Evolutionary conservation across 2,888 invertebrate species (phyloP).

Genomic region (Torymus texanus): DNA sequence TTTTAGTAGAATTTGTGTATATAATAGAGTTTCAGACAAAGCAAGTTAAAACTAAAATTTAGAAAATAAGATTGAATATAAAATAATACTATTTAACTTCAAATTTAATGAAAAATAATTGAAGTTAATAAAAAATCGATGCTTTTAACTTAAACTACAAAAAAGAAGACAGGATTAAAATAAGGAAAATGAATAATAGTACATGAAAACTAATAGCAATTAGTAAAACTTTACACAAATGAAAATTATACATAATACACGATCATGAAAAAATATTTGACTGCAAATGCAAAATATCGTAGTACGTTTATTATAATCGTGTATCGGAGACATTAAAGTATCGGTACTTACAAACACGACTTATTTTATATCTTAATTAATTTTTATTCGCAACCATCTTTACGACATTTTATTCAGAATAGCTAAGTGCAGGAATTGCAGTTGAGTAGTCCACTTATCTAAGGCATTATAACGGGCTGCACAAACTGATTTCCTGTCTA

Average conservation of each 20-base stretch:
- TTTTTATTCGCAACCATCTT: slow-evolving; percentile 57
- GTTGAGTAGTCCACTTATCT: slow-evolving; percentile 97
- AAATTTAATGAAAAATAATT: too few relatives aligned
- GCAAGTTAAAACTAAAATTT: too few relatives aligned
- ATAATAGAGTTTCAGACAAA: too few relatives aligned
- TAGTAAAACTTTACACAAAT: slow-evolving; percentile 26
- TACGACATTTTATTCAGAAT: slow-evolving; percentile 96
- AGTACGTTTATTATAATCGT: slow-evolving; percentile 50
- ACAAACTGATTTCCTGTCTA: slow-evolving; percentile 87
- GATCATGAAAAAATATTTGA: slow-evolving; percentile 9
- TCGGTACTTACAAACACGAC: slow-evolving; percentile 54
- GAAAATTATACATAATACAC: slow-evolving; percentile 10
- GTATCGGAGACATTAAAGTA: slow-evolving; percentile 42
- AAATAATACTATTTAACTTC: too few relatives aligned
- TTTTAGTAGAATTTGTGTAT: too few relatives aligned
- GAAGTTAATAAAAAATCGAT: too few relatives aligned
- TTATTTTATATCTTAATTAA: slow-evolving; percentile 48
- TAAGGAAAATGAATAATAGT: neutral
- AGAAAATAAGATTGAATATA: too few relatives aligned
- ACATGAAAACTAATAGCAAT: too few relatives aligned
- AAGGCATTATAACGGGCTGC: slow-evolving; percentile 93
- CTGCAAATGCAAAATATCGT: slow-evolving; percentile 51
- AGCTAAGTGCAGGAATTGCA: slow-evolving; percentile 90
- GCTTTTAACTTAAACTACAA: neutral
- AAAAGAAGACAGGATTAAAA: slow-evolving; percentile 21